Base-by-base conservation (phyloP, 2,888 invertebrate genomes). In the Spicauda simplicius region DNA sequence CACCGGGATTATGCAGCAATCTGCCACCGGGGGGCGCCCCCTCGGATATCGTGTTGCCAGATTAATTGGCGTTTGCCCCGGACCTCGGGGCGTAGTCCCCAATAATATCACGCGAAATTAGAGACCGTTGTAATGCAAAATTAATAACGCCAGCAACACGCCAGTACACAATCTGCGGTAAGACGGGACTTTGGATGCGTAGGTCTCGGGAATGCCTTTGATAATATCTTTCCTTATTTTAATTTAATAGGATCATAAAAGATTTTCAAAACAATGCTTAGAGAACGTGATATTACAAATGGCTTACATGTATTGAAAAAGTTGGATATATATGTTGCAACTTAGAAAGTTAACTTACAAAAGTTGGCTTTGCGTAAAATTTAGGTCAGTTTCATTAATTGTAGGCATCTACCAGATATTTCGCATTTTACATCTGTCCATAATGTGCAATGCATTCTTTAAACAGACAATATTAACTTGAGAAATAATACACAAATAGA, bases 1-100 rank as follows among this genome's bases (percentile, higher is more conserved):
- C 90, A 87, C 74, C 74, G 84, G 86, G 88, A 88, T 88, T 86
- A 88, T 84, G 85, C 86, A 87, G 84, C 88, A 90, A 88, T 90
- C 88, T 88, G 86, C 82, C 71, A 69, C 18, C 53, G 76, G 82
- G 82, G 82, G 82, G 72, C 71, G 76, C 71, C 77, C 74, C 76
- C 82, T 84, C 83, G 79, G 73, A 73, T 89, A 91, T 91, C 91
- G 84, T 83, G 87, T 91, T 87, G 87, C 91, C 83, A 83, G 88
- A 92, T 93, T 92, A 91, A 93, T 93, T 92, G 91, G 80, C 85
- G 85, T 89, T 91, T 90, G 83, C 88, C 90, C 90, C 86, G 76
- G 73, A 78, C 82, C 80, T 76, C 73, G 76, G 82, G 83, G 83
- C 54, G 53, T 54, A 53, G 53, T 53, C 80, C 77, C 80, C 78